Base-by-base conservation (phyloP, 2,888 invertebrate species). In the Drosophila cognata region DNA sequence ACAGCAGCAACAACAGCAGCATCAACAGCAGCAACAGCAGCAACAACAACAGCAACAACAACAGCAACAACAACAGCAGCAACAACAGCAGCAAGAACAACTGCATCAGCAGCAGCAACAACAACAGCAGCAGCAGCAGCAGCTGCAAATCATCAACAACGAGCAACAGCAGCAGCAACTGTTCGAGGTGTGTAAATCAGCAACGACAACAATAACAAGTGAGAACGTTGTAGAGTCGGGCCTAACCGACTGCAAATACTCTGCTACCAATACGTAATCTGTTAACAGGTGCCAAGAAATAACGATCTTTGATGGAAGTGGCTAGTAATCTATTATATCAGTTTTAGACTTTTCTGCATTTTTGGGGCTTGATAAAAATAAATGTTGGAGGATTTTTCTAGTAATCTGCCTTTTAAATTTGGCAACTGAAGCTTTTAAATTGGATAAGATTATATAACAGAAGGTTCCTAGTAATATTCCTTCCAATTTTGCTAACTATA, bases 81-180 rank as follows among this genome's bases (percentile, higher is more conserved):
- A 89, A 62, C n/a, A 43, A 0, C 43, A 43, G 0, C n/a, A 43
- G 1, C 41, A 41, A 0, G n/a, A 48, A 78, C 89, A 25, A 72
- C 1, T 21, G 21, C 21, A 21, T 21, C 21, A 29, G 66, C 71
- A 31, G 64, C 21, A 38, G 75, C 88, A 8, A 80, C 83, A 25
- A 79, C 90, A 69, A 82, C 83, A 48, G 82, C 88, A 25, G 78
- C 90, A 92, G 64, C 90, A 88, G 59, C 77, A 88, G 46, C 78
- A 89, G 58, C 77, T 89, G 48, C 83, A 85, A 46, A 84, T 91
- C 35, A 87, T 91, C 61, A 91, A 87, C 77, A 91, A 76, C 81
- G 91, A 92, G 51, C 89, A 91, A 52, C 89, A 85, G 55, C 91
- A 91, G 63, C 90, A 92, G 68, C 90, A 91, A 73, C 80, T 91